Conservation (phyloP, 2,888 invertebrate species). For the Andrena bicolor region DNA sequence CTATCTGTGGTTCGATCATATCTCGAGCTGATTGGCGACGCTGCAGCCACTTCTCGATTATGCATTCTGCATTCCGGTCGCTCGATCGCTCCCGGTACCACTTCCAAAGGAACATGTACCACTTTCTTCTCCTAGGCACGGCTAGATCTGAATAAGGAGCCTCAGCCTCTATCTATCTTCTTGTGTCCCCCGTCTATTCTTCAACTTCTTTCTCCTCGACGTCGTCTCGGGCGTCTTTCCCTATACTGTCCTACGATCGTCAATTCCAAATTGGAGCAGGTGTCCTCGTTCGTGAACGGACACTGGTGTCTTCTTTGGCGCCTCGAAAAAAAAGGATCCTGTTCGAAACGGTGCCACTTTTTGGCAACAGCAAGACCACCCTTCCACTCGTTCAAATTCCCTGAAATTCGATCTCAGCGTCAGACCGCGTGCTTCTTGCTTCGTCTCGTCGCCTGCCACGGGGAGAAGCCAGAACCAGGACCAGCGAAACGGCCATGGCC, state of each 20-base stretch:
- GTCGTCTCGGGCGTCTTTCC: too few relatives aligned
- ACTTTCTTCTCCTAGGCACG: too few relatives aligned
- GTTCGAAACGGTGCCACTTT: background rate
- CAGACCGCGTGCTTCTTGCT: background rate
- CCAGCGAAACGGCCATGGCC: conserved; percentile 51
- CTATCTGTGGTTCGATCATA: background rate
- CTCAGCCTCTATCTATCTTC: too few relatives aligned
- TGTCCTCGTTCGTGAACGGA: too few relatives aligned
- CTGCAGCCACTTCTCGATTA: background rate
- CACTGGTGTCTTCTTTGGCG: background rate
- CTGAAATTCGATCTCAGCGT: conserved; percentile 17
- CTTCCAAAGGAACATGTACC: too few relatives aligned
- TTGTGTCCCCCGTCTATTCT: too few relatives aligned
- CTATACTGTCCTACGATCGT: too few relatives aligned
- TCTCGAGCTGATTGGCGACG: background rate
- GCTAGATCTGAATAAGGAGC: too few relatives aligned
- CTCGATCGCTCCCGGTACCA: too few relatives aligned
- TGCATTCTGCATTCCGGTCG: background rate
- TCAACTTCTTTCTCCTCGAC: too few relatives aligned
- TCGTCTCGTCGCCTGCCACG: conserved; percentile 32
- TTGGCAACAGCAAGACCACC: background rate
- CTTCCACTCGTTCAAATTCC: background rate
- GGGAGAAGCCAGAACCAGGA: background rate
- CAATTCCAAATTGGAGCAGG: too few relatives aligned
- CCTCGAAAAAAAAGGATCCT: background rate